A percentile compares a stretch with the other conserved stretches of the same genome.
Evolutionary conservation across 2,113 vertebrate genomes (phyloP).

Genomic region (Hypanus sabinus): DNA sequence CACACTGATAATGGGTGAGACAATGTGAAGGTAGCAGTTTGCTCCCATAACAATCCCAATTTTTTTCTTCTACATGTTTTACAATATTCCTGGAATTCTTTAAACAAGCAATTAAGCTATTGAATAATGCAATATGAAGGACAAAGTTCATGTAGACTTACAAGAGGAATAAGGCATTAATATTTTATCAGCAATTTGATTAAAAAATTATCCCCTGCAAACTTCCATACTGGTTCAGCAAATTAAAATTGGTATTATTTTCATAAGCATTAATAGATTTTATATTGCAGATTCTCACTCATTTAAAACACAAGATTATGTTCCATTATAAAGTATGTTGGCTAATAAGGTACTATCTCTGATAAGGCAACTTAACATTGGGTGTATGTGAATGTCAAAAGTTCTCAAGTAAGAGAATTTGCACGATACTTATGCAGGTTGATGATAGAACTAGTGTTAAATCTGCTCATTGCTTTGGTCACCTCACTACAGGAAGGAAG

Average conservation of each 20-base stretch:
- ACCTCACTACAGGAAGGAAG: too few species aligned
- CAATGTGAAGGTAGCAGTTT: too few species aligned
- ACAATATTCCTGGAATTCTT: not conserved
- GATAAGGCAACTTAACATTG: too few species aligned
- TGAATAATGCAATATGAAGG: not conserved
- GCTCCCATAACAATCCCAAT: too few species aligned
- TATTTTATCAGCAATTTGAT: slow-evolving; percentile 32
- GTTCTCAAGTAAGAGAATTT: too few species aligned
- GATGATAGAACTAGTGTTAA: too few species aligned
- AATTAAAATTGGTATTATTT: not conserved
- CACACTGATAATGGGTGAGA: too few species aligned
- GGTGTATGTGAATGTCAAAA: too few species aligned
- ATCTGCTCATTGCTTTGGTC: too few species aligned
- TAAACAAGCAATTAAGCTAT: not conserved
- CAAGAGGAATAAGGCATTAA: not conserved
- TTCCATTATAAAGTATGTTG: not conserved
- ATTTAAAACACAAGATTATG: not conserved
- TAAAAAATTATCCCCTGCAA: not conserved
- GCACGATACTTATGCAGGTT: too few species aligned
- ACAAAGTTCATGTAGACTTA: not conserved
- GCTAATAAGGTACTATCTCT: too few species aligned
- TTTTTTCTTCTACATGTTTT: not conserved
- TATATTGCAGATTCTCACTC: not conserved
- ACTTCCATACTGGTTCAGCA: too few species aligned
- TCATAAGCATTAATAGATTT: not conserved